Evolutionary conservation across 2,888 invertebrate genomes (phyloP).

Genomic region (Macaria notata): DNA sequence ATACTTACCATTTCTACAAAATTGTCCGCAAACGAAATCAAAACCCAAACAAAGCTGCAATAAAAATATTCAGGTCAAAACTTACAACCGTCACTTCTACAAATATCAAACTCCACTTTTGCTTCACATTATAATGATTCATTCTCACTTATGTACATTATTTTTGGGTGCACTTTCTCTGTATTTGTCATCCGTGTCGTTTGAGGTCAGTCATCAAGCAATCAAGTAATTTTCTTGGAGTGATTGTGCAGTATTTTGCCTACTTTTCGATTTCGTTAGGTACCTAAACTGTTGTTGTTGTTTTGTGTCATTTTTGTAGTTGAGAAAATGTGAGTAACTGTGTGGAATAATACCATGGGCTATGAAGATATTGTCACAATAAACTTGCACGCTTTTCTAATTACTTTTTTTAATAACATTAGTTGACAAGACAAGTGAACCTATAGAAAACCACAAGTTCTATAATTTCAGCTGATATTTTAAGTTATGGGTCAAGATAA

Average conservation of each 20-base stretch:
- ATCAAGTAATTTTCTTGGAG: slow-evolving; percentile 34
- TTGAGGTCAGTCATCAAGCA: slow-evolving; percentile 27
- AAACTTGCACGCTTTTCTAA: too few species aligned
- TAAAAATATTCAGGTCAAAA: background rate
- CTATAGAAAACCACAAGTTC: too few species aligned
- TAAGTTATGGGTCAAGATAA: background rate
- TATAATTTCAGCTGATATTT: background rate
- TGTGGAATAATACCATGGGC: too few species aligned
- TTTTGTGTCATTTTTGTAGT: too few species aligned
- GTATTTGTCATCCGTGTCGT: slow-evolving; percentile 26
- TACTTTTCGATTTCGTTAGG: slow-evolving; percentile 22
- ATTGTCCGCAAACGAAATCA: too few species aligned
- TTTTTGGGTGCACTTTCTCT: slow-evolving; percentile 32
- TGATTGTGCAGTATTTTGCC: slow-evolving; percentile 22
- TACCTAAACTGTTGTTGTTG: background rate
- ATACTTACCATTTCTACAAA: too few species aligned
- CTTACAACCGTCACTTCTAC: slow-evolving; percentile 1
- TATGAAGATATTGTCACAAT: too few species aligned
- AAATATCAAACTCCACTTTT: slow-evolving; percentile 14
- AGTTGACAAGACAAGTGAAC: too few species aligned
- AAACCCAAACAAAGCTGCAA: background rate
- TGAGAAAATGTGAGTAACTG: too few species aligned
- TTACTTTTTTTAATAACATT: too few species aligned
- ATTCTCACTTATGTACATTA: slow-evolving; percentile 15
- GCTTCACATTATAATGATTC: slow-evolving; percentile 14